phyloP scores from a whole-genome alignment of 2,113 vertebrate genomes.

The Xiphophorus couchianus region DNA sequence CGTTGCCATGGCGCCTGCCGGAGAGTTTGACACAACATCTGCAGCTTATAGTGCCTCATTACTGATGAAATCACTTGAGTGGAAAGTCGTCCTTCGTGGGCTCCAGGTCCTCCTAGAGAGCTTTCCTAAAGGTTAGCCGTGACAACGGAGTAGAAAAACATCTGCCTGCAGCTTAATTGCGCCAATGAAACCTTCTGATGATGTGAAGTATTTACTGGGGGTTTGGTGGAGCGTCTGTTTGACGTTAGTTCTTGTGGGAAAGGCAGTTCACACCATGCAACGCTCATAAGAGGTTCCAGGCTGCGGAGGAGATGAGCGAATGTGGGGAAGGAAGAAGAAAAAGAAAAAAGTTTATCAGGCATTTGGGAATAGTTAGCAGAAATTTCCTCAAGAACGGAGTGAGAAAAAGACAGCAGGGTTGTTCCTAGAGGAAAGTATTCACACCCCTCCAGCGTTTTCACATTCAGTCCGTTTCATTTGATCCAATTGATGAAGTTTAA shows the following conservation, averaged over 20 bases:
- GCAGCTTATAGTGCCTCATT: conserved; percentile 80
- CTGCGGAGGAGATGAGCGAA: conserved; percentile 34
- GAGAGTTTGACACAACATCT: conserved; percentile 80
- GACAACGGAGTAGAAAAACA: conserved; percentile 75
- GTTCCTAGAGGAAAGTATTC: not conserved
- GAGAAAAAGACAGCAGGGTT: conserved; percentile 10
- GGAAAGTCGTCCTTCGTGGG: conserved; percentile 76
- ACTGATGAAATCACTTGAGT: conserved; percentile 78
- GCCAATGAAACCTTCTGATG: conserved; percentile 61
- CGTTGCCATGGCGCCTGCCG: conserved; percentile 70
- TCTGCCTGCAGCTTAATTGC: conserved; percentile 67
- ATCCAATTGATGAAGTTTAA: no score
- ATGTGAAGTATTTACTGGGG: conserved; percentile 68
- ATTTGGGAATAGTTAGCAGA: conserved; percentile 59
- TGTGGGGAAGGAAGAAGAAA: conserved; percentile 3
- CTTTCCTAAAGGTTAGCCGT: conserved; percentile 69
- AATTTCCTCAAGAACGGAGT: conserved; percentile 26
- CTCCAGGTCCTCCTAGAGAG: conserved; percentile 62
- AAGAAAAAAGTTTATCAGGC: conserved; percentile 32
- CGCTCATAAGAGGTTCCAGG: conserved; percentile 57
- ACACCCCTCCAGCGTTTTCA: not conserved
- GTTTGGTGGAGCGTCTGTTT: conserved; percentile 69
- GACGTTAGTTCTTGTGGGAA: conserved; percentile 77
- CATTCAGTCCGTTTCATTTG: no score
- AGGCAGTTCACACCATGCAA: conserved; percentile 67